A percentile compares a stretch with the other conserved stretches of the same genome.
phyloP scores from a whole-genome alignment of 2,888 invertebrate genomes.

The Rhingia rostrata region DNA sequence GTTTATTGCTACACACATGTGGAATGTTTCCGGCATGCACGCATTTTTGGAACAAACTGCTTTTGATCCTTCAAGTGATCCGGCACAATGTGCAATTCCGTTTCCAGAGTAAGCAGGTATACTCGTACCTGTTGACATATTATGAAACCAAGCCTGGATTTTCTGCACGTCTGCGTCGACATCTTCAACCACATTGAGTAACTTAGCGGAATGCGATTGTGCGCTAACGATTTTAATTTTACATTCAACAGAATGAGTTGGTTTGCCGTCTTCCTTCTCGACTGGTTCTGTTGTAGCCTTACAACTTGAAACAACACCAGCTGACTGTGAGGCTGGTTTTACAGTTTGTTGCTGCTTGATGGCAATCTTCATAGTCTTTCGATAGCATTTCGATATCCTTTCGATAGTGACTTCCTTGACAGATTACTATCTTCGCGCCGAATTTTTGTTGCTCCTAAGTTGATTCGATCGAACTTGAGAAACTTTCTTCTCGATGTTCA shows the following conservation, averaged over 20 bases:
- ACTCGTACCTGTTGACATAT: conserved; percentile 94
- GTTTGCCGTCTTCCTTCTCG: conserved; percentile 62
- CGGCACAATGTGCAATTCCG: conserved; percentile 86
- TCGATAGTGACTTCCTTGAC: conserved; percentile 80
- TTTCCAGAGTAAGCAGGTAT: conserved; percentile 91
- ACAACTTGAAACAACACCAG: conserved; percentile 27
- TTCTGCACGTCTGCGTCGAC: conserved; percentile 86
- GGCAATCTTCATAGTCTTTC: conserved; percentile 85
- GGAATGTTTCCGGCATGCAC: conserved; percentile 93
- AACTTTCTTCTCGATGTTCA: conserved; percentile 76
- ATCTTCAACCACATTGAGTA: conserved; percentile 76
- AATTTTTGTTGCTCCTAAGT: conserved; percentile 70
- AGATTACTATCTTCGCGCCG: conserved; percentile 82
- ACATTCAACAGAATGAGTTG: conserved; percentile 38
- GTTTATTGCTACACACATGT: no score
- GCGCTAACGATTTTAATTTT: conserved; percentile 74
- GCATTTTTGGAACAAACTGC: conserved; percentile 92
- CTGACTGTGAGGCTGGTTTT: conserved; percentile 5
- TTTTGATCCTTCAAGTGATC: conserved; percentile 88
- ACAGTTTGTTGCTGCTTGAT: conserved; percentile 66
- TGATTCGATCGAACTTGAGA: conserved; percentile 74
- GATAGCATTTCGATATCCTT: no score
- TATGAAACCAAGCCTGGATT: conserved; percentile 92
- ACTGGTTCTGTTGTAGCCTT: conserved; percentile 39
- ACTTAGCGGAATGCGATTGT: conserved; percentile 77